Evolutionary conservation across 2,797 vertebrate genomes (phyloP).

Genomic region (Lacerta agilis): DNA sequence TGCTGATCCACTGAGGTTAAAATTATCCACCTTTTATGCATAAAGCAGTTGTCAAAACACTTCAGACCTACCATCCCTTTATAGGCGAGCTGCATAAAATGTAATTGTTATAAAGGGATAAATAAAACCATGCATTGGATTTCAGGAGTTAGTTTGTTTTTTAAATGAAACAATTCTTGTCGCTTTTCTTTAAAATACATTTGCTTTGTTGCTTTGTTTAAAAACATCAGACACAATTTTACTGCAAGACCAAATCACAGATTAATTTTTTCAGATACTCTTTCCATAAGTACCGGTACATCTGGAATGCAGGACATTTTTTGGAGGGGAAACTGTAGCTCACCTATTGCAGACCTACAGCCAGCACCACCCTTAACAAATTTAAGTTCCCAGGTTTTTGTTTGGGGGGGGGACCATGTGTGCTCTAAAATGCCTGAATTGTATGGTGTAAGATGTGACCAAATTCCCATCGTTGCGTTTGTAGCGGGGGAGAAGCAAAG

Average conservation of each 20-base stretch:
- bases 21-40: conserved; percentile 7
- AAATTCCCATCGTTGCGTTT: too few species aligned
- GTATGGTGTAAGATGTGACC: too few species aligned
- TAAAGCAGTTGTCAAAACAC: conserved; percentile 11
- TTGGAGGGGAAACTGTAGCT: too few species aligned
- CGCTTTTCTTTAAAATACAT: neutral
- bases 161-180: neutral
- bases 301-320: neutral
- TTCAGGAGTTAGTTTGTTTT: neutral
- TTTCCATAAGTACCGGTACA: neutral
- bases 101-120: neutral
- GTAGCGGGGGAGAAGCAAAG: neutral
- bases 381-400: too few species aligned
- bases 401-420: too few species aligned
- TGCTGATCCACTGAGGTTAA: neutral
- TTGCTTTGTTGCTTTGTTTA: conserved; percentile 33
- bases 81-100: conserved; percentile 4
- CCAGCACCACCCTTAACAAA: too few species aligned
- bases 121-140: neutral
- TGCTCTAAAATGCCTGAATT: too few species aligned
- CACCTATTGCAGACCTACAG: too few species aligned
- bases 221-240: neutral
- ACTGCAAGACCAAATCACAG: neutral
- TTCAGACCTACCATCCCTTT: neutral
- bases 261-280: neutral